Evolutionary conservation across 1,140 invertebrate genomes (phyloP), one percentile per base, ranked within the genome.

Genomic region (Marisa cornuarietis): DNA sequence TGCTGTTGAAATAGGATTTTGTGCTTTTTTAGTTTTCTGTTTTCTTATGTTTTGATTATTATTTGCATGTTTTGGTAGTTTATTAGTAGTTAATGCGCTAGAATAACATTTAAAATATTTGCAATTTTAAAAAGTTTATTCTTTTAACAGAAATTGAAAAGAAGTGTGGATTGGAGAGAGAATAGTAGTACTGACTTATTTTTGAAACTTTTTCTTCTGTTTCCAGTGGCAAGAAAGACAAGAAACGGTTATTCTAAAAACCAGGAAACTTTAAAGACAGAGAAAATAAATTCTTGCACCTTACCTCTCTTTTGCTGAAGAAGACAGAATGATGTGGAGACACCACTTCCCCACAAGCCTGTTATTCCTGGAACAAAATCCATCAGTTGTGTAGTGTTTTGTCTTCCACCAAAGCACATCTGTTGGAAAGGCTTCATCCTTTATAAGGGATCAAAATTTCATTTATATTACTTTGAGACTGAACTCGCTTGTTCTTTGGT

Each of bases 151-250:
- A 61, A 52, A 52, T 16, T 20, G 22, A 52, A 54, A 49, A n/a
- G 49, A 49, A 52, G 54, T 42, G 31, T 49, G 20, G 26, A 42
- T 42, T 16, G 22, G n/a, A 49, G n/a, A 24, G n/a, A n/a, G n/a
- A n/a, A n/a, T n/a, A n/a, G n/a, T n/a, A n/a, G 22, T 18, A n/a
- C 31, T 51, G 42, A 54, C 11, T n/a, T 31, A n/a, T 54, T 49
- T 24, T n/a, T 42, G 20, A 69, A 61, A 75, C 18, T 76, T 66
- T 79, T 51, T 24, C 58, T 71, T 71, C 54, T 85, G 83, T 72
- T 80, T 83, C 79, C 73, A 81, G 82, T 58, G 78, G 78, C 75
- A 85, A 85, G 73, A 85, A 85, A 73, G 79, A 82, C n/a, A 85
- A 83, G 79, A 85, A 85, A 68, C 79, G 84, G 63, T 76, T 85